Evolutionary conservation across 1,140 invertebrate species (phyloP), one percentile per base, ranked within the genome.

Genomic region (Drosophila kikkawai): DNA sequence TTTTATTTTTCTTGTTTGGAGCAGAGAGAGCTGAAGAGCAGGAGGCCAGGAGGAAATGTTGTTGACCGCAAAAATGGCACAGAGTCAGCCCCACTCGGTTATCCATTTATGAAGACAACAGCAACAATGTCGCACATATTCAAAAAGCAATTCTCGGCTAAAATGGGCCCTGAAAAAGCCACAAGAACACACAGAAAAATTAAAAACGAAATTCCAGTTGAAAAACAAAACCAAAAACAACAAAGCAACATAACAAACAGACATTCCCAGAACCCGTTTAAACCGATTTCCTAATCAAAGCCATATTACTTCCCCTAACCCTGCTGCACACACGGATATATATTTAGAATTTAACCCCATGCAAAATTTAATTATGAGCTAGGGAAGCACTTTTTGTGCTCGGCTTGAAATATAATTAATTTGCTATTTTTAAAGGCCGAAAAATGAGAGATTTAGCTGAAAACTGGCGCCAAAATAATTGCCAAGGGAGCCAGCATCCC

Each of bases 271-370:
- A 56, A 59, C 55, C 80, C 76, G 71, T 66, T 87, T 88, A 87
- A 88, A 87, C 82, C 84, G 84, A 87, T 87, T 87, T 87, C 82
- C 85, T 80, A 88, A 87, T 87, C 84, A 87, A 88, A 88, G 79
- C 69, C 65, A 58, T 79, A 88, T 87, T 87, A 83, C 71, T 58
- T 57, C 12, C 34, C 36, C 36, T 34, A 51, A 17, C 22, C 39
- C 32, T 12, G 22, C 47, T 5, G 9, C 66, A 73, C 32, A 37
- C 32, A 7, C n/a, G 51, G 17, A 29, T 36, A 47, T 36, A 47
- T 69, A 58, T 55, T 36, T 22, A 12, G 36, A 11, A 47, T 47
- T 17, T 32, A 50, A 39, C 42, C 57, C 73, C 17, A 55, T 51
- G 53, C 48, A 39, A 87, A 86, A 86, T 86, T 83, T 78, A 88